A percentile compares a stretch with the other conserved stretches of the same genome.
These are phyloP conservation scores for Selene dorsalis DNA, from an alignment of 2,797 vertebrate genomes.

Conservation along the genomic window DNA sequence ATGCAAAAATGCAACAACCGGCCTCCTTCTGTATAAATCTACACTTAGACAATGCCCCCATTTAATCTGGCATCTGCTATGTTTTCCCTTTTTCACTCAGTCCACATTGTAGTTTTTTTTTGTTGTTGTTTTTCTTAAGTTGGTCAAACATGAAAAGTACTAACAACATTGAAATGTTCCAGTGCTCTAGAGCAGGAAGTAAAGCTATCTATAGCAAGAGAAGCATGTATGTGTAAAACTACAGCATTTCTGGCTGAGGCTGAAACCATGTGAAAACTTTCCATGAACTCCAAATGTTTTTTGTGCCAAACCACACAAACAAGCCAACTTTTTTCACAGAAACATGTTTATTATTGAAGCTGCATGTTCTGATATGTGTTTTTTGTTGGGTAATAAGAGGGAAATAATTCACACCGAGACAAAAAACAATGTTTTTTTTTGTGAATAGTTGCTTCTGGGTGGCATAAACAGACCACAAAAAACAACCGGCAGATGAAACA, in stretches of 20 bases:
- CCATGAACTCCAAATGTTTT: conserved; percentile 40
- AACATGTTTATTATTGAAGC: conserved; percentile 69
- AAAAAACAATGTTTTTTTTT: conserved; percentile 11
- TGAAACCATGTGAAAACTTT: conserved; percentile 41
- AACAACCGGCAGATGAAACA: conserved; percentile 60
- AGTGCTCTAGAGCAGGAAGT: neutral
- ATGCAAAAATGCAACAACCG: conserved; percentile 46
- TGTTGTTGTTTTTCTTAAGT: conserved; percentile 3
- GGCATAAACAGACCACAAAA: conserved; percentile 60
- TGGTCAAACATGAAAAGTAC: neutral
- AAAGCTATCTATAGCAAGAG: neutral
- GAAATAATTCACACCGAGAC: conserved; percentile 63
- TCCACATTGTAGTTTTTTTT: conserved; percentile 10
- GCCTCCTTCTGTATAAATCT: conserved; percentile 40
- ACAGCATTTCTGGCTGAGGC: conserved; percentile 4
- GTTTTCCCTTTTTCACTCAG: conserved; percentile 7
- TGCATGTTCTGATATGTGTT: conserved; percentile 39
- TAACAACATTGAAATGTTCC: neutral
- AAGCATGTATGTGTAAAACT: neutral
- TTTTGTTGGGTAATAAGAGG: neutral
- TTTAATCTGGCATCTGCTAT: neutral
- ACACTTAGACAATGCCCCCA: neutral
- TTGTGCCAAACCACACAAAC: conserved; percentile 59
- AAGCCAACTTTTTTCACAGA: conserved; percentile 25
- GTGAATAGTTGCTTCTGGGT: conserved; percentile 66